Percentiles rank a stretch among this genome's conserved stretches.
Evolutionary conservation across 2,888 invertebrate genomes (phyloP).

Genomic region (Leptinotarsa rubiginosa): DNA sequence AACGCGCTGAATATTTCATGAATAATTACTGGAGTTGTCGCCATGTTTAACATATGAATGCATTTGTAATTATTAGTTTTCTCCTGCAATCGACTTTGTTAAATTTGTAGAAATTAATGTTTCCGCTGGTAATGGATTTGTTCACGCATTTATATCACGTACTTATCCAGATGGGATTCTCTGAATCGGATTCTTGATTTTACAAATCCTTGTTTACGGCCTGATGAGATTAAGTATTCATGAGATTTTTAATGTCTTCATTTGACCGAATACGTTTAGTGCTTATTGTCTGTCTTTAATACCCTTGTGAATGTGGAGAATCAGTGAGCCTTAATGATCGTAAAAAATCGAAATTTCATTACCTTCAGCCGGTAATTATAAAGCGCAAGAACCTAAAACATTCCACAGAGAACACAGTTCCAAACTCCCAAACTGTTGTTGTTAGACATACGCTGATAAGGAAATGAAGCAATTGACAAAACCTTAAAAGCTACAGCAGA

Average conservation of each 20-base stretch:
- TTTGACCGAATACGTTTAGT: constrained; percentile 34
- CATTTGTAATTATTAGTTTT: constrained; percentile 18
- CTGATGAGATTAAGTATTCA: constrained; percentile 37
- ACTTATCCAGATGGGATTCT: constrained; percentile 34
- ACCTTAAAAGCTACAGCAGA: too few species aligned
- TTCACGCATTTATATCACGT: constrained; percentile 34
- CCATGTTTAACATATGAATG: constrained; percentile 19
- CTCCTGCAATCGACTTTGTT: constrained; percentile 3
- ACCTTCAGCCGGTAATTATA: neutral
- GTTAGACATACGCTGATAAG: too few species aligned
- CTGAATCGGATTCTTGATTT: constrained; percentile 32
- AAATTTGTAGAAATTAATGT: constrained; percentile 26
- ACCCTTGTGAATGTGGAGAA: constrained; percentile 54
- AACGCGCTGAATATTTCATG: constrained; percentile 14
- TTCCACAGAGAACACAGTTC: neutral
- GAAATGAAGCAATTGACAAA: too few species aligned
- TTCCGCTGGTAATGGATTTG: constrained; percentile 36
- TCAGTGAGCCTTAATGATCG: constrained; percentile 3
- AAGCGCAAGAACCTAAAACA: neutral
- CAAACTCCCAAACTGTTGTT: too few species aligned
- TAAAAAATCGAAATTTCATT: constrained; percentile 16
- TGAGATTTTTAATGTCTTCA: constrained; percentile 38
- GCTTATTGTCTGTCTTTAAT: constrained; percentile 60
- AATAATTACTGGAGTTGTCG: neutral
- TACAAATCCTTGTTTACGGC: constrained; percentile 39